Conservation (phyloP, 2,113 vertebrate species). For the Platanista minor region DNA sequence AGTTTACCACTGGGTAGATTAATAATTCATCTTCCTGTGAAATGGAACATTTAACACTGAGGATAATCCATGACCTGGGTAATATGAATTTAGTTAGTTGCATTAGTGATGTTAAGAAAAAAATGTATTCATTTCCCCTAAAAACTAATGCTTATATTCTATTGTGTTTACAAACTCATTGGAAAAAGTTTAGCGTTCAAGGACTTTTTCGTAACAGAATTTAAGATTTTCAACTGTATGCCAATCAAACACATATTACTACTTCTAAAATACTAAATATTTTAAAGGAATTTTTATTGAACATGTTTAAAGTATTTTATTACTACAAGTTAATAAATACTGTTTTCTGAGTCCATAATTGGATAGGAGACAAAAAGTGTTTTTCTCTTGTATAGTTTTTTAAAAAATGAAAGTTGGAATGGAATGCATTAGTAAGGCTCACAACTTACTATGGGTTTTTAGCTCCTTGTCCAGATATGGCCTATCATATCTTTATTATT, state of each 20-base stretch:
- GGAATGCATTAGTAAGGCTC: not conserved
- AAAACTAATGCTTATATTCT: not conserved
- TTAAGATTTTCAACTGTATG: not conserved
- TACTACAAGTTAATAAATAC: not conserved
- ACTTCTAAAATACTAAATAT: not conserved
- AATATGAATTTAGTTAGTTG: not conserved
- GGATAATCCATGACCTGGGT: not conserved
- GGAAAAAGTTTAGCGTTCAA: not conserved
- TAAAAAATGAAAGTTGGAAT: not conserved
- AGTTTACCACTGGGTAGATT: not conserved
- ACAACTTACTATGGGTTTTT: not conserved
- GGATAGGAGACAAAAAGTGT: not conserved
- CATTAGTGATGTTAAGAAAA: not conserved
- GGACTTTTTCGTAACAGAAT: not conserved
- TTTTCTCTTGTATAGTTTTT: not conserved
- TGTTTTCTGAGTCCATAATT: not conserved
- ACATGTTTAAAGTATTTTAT: not conserved
- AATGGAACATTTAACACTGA: not conserved
- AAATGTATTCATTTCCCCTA: not conserved
- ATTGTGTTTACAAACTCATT: not conserved
- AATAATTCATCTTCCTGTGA: not conserved
- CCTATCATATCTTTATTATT: not conserved
- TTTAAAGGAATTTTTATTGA: conserved; percentile 1
- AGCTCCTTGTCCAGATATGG: not conserved
- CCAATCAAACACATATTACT: not conserved